Conservation (phyloP, 2,797 vertebrate species). For the Denticeps clupeoides region DNA sequence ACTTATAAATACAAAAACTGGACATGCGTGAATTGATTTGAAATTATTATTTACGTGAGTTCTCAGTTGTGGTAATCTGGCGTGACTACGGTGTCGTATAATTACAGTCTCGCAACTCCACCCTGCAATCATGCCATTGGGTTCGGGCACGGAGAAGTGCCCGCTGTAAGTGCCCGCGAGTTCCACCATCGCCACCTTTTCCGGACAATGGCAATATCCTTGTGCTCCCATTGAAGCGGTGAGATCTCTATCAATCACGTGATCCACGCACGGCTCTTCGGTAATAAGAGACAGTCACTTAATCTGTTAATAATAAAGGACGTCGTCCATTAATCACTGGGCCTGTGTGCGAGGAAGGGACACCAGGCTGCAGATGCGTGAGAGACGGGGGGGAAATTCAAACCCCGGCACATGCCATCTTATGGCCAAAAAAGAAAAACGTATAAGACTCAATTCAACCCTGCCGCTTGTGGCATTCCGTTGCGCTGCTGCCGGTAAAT, state of each 20-base stretch:
- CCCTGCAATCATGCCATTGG: constrained; percentile 31
- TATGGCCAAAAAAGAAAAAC: too few relatives aligned
- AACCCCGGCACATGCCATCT: neutral
- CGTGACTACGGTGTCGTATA: too few relatives aligned
- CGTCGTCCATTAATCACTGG: constrained; percentile 28
- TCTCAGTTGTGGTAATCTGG: too few relatives aligned
- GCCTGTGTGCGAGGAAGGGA: constrained; percentile 3
- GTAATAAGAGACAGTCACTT: constrained; percentile 30
- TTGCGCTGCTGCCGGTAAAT: too few relatives aligned
- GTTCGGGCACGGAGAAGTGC: constrained; percentile 23
- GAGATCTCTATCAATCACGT: constrained; percentile 37
- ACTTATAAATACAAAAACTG: too few relatives aligned
- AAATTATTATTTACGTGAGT: too few relatives aligned
- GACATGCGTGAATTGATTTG: too few relatives aligned
- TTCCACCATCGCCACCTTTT: constrained; percentile 35
- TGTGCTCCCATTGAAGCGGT: constrained; percentile 19
- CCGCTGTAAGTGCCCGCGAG: constrained; percentile 22
- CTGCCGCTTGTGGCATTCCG: too few relatives aligned
- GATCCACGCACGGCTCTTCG: constrained; percentile 25
- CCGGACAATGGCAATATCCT: constrained; percentile 32
- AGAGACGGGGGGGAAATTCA: neutral
- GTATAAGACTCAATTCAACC: too few relatives aligned
- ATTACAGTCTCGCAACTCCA: too few relatives aligned
- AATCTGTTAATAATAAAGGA: constrained; percentile 33
- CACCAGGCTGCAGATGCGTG: neutral